These are phyloP conservation scores for Poeciliopsis infans DNA, from an alignment of 2,797 vertebrate genomes.

Conservation along the genomic window DNA sequence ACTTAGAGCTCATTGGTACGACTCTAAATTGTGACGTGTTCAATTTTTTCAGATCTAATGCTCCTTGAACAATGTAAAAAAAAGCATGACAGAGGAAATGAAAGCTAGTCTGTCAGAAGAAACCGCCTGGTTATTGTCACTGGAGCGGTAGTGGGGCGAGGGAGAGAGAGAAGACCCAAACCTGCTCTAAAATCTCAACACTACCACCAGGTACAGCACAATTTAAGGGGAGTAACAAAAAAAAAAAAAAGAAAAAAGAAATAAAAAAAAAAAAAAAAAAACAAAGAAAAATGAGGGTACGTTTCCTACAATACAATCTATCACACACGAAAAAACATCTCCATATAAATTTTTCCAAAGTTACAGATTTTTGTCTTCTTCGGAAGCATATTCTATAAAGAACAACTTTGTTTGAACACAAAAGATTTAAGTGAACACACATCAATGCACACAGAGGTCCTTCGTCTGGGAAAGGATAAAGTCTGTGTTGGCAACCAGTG, in stretches of 20 bases:
- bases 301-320: constrained; percentile 80
- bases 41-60: constrained; percentile 26
- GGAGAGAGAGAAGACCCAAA: constrained; percentile 21
- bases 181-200: constrained; percentile 70
- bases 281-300: constrained; percentile 50
- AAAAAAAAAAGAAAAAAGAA: neutral
- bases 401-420: constrained; percentile 84
- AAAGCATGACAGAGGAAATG: constrained; percentile 49
- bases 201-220: constrained; percentile 75
- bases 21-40: constrained; percentile 34
- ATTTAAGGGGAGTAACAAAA: constrained; percentile 36
- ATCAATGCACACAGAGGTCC: constrained; percentile 84
- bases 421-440: constrained; percentile 81
- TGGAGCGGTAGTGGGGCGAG: constrained; percentile 13
- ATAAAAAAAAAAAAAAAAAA: neutral
- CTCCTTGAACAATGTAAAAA: constrained; percentile 42
- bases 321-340: constrained; percentile 73
- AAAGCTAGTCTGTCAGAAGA: constrained; percentile 63
- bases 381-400: constrained; percentile 80
- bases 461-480: constrained; percentile 85
- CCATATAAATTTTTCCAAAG: constrained; percentile 72
- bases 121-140: constrained; percentile 58
- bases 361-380: constrained; percentile 77
- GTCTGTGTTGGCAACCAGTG: constrained; percentile 84
- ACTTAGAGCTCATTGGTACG: constrained; percentile 22